Evolutionary conservation across 2,113 vertebrate species (phyloP).

Genomic region (Taurulus bubalis): DNA sequence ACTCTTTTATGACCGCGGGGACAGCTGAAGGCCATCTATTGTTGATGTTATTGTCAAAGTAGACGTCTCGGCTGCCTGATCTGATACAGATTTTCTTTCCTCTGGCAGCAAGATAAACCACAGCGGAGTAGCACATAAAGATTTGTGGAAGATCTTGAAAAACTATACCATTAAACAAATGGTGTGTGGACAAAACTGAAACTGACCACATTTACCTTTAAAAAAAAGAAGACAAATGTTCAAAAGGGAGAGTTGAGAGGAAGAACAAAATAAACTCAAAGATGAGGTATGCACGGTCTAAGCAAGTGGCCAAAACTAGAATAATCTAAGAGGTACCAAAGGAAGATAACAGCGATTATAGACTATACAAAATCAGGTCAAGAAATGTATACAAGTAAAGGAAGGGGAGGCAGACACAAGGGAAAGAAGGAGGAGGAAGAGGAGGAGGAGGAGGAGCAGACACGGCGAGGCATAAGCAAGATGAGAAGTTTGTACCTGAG

Average conservation of each 20-base stretch:
- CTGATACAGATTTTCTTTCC: background rate
- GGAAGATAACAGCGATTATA: slow-evolving; percentile 22
- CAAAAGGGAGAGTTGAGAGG: slow-evolving; percentile 1
- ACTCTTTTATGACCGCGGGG: slow-evolving; percentile 15
- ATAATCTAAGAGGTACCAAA: slow-evolving; percentile 34
- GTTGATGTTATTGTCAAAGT: slow-evolving; percentile 24
- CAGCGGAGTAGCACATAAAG: background rate
- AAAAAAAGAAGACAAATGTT: background rate
- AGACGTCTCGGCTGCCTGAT: background rate
- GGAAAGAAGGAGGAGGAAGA: slow-evolving; percentile 19
- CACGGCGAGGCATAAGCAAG: slow-evolving; percentile 56
- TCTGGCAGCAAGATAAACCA: slow-evolving; percentile 5
- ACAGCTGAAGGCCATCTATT: slow-evolving; percentile 38
- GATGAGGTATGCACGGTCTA: too few relatives aligned
- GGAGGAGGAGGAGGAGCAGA: slow-evolving; percentile 1
- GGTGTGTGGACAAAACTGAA: slow-evolving; percentile 15
- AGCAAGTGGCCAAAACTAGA: slow-evolving; percentile 36
- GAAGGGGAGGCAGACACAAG: slow-evolving; percentile 43
- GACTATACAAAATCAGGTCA: slow-evolving; percentile 24
- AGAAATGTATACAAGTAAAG: slow-evolving; percentile 28
- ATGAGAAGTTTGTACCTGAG: slow-evolving; percentile 23
- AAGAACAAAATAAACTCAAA: slow-evolving; percentile 13
- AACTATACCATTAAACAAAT: slow-evolving; percentile 7
- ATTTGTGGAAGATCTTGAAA: slow-evolving; percentile 7
- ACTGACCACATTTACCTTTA: background rate